These are phyloP conservation scores for Caranx ignobilis DNA, from an alignment of 2,113 vertebrate species.

Conservation along the genomic window DNA sequence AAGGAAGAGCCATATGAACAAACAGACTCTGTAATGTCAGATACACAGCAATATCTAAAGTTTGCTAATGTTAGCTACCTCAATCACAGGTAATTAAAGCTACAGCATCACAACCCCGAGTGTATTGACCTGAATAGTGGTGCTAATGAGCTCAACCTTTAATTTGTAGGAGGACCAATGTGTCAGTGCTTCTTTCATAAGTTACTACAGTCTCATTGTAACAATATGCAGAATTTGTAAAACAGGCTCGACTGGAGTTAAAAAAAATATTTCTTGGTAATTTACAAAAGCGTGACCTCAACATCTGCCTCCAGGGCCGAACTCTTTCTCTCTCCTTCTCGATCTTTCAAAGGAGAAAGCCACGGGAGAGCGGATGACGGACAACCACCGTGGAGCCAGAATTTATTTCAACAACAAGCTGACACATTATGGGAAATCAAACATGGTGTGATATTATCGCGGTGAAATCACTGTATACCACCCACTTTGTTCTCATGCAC, in stretches of 20 bases:
- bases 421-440: slow-evolving; percentile 79
- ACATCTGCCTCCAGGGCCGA: slow-evolving; percentile 32
- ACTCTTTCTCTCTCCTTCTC: slow-evolving; percentile 12
- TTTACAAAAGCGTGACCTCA: slow-evolving; percentile 39
- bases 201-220: neutral
- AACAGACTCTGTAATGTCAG: neutral
- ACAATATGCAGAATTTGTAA: slow-evolving; percentile 6
- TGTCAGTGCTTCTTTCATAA: neutral
- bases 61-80: neutral
- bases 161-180: neutral
- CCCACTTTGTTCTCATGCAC: slow-evolving; percentile 78
- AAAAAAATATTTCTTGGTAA: slow-evolving; percentile 33
- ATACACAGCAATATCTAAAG: neutral
- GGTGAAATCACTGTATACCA: slow-evolving; percentile 74
- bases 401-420: slow-evolving; percentile 79
- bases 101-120: neutral
- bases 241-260: slow-evolving; percentile 13
- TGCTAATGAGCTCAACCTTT: neutral
- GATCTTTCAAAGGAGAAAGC: slow-evolving; percentile 30
- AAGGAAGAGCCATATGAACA: neutral
- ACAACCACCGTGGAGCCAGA: slow-evolving; percentile 68
- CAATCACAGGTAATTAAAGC: neutral
- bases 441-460: slow-evolving; percentile 70
- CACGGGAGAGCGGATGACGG: slow-evolving; percentile 62
- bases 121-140: neutral